Conservation (phyloP, 2,797 vertebrate genomes). For the Typhlichthys subterraneus region DNA sequence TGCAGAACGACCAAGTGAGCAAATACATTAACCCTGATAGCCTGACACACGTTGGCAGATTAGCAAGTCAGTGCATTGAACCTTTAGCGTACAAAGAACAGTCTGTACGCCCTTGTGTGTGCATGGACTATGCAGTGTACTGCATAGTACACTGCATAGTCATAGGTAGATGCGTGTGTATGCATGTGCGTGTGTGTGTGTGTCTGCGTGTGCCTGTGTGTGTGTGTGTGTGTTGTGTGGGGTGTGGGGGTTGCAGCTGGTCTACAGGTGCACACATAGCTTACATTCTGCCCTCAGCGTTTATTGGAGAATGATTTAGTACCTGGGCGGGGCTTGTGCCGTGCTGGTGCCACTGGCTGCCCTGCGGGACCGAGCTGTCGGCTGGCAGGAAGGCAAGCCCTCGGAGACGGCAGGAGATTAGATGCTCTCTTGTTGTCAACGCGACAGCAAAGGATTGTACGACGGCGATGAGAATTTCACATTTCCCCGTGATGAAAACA, state of each 20-base stretch:
- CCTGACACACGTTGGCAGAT: conserved; percentile 30
- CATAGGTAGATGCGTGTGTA: too few species aligned
- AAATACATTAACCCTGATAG: conserved; percentile 28
- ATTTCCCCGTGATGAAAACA: too few species aligned
- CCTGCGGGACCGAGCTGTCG: conserved; percentile 17
- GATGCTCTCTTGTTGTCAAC: conserved; percentile 20
- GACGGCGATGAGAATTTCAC: background rate
- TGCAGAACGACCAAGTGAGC: conserved; percentile 49
- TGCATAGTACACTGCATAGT: too few species aligned
- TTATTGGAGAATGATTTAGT: conserved; percentile 56
- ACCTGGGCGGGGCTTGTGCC: conserved; percentile 37
- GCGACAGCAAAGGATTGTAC: conserved; percentile 16
- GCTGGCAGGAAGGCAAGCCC: conserved; percentile 25
- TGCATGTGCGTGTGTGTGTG: too few species aligned
- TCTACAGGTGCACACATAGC: conserved; percentile 37
- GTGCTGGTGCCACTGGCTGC: conserved; percentile 37
- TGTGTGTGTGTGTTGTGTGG: too few species aligned
- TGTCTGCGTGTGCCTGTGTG: too few species aligned
- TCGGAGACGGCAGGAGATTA: conserved; percentile 39
- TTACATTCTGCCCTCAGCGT: conserved; percentile 48
- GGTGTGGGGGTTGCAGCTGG: conserved; percentile 34
- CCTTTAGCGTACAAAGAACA: too few species aligned
- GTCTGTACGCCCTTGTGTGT: too few species aligned
- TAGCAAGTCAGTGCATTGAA: too few species aligned
- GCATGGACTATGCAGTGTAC: too few species aligned